Conservation (phyloP, 2,888 invertebrate species). For the Therioaphis trifolii region DNA sequence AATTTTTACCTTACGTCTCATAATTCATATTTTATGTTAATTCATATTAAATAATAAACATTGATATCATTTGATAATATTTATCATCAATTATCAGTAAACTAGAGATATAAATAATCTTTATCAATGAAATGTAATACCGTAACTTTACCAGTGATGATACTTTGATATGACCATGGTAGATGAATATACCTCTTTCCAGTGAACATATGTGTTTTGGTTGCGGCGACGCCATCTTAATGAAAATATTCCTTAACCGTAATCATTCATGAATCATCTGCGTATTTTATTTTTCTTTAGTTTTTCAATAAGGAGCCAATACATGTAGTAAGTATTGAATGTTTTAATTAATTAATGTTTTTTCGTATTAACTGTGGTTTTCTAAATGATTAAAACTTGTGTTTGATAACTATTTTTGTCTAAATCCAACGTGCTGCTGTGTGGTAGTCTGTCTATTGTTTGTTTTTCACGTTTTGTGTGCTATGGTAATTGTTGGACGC, state of each 20-base stretch:
- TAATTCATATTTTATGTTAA: too few species aligned
- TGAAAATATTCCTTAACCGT: slow-evolving; percentile 61
- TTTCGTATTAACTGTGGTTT: neutral
- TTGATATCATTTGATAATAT: too few species aligned
- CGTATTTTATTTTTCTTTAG: slow-evolving; percentile 52
- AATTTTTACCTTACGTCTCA: too few species aligned
- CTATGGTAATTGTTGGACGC: slow-evolving; percentile 40
- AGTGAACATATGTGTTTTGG: slow-evolving; percentile 56
- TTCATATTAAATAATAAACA: too few species aligned
- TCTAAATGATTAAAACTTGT: too few species aligned
- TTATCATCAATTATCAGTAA: too few species aligned
- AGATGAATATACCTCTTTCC: neutral
- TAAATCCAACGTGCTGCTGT: neutral
- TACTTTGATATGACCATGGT: slow-evolving; percentile 22
- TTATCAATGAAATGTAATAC: slow-evolving; percentile 22
- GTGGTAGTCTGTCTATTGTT: slow-evolving; percentile 27
- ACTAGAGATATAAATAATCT: too few species aligned
- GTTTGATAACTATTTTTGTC: too few species aligned
- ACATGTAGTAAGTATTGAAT: slow-evolving; percentile 58
- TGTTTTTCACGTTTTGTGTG: slow-evolving; percentile 45
- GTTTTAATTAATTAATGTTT: neutral
- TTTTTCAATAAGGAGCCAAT: slow-evolving; percentile 53
- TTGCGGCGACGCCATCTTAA: slow-evolving; percentile 62
- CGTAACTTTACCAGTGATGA: neutral
- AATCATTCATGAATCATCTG: slow-evolving; percentile 59